Evolutionary conservation across 2,113 vertebrate species (phyloP).

Genomic region (Numida meleagris): DNA sequence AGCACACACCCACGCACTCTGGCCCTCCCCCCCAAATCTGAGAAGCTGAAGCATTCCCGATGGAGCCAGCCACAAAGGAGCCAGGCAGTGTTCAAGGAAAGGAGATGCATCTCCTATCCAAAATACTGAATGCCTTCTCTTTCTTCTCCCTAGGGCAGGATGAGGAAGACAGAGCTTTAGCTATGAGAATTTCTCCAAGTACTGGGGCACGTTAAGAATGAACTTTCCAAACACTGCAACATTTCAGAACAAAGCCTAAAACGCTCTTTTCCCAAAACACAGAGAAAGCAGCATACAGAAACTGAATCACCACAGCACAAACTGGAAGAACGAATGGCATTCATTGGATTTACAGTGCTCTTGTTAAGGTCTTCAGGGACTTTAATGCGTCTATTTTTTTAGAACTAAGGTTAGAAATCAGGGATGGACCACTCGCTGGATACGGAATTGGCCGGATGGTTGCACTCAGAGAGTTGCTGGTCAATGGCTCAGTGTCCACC

Average conservation of each 20-base stretch:
- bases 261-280: background rate
- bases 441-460: no score
- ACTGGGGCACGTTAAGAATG: background rate
- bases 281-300: conserved; percentile 15
- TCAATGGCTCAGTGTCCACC: no score
- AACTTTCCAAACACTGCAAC: conserved; percentile 37
- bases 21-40: background rate
- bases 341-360: conserved; percentile 31
- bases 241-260: background rate
- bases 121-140: background rate
- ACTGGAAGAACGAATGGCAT: background rate
- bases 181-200: background rate
- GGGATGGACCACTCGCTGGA: no score
- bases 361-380: conserved; percentile 38
- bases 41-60: conserved; percentile 9
- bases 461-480: no score
- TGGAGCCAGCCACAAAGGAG: background rate
- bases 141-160: background rate
- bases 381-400: conserved; percentile 57
- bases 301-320: conserved; percentile 46
- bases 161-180: background rate
- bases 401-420: no score
- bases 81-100: background rate
- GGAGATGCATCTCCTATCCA: background rate
- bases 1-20: background rate